Conservation (phyloP, 2,888 invertebrate species). For the Charanyca ferruginea region DNA sequence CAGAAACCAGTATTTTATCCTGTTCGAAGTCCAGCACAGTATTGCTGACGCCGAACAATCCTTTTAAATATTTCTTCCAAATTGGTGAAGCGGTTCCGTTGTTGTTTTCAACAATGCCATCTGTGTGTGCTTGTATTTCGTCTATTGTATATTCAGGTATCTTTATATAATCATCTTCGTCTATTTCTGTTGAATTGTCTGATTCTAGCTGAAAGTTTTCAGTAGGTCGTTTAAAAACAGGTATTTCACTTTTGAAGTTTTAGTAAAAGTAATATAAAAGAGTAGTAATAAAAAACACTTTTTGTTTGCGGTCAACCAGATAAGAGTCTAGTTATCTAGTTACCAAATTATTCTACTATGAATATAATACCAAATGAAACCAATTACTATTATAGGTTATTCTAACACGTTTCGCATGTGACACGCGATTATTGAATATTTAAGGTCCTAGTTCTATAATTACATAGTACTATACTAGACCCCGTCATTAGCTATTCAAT, state of each 20-base stretch:
- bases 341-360: background rate
- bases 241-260: too few relatives aligned
- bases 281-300: too few relatives aligned
- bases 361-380: background rate
- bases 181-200: conserved; percentile 86
- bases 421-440: conserved; percentile 45
- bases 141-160: conserved; percentile 90
- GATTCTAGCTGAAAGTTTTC: conserved; percentile 87
- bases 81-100: conserved; percentile 89
- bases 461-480: conserved; percentile 6
- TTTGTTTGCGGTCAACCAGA: too few relatives aligned
- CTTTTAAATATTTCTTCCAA: conserved; percentile 93
- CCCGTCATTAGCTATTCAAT: conserved; percentile 15
- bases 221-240: background rate
- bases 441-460: conserved; percentile 24
- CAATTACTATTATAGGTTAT: conserved; percentile 22
- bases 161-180: conserved; percentile 79
- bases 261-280: too few relatives aligned
- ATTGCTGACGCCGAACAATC: conserved; percentile 91
- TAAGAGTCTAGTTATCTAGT: too few relatives aligned
- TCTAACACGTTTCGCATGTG: conserved; percentile 42
- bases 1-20: conserved; percentile 91
- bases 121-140: conserved; percentile 92
- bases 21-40: conserved; percentile 88
- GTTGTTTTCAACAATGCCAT: conserved; percentile 88